These are phyloP conservation scores for Epinotia bilunana DNA, from an alignment of 2,888 invertebrate genomes.

Conservation along the genomic window DNA sequence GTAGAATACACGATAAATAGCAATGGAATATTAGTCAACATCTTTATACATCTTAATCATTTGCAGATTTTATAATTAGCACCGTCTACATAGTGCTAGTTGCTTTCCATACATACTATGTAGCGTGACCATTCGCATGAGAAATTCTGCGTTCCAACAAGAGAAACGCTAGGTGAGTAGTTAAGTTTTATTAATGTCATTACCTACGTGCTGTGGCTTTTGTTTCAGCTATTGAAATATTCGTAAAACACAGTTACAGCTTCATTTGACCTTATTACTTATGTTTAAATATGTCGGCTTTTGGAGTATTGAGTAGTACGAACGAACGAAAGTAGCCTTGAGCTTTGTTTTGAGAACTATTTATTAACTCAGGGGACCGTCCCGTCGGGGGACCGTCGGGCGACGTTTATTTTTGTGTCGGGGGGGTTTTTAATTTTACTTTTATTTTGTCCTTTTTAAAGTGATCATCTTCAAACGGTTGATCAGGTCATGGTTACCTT, in stretches of 20 bases:
- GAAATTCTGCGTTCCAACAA: conserved; percentile 61
- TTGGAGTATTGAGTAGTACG: conserved; percentile 9
- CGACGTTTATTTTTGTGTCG: too few species aligned
- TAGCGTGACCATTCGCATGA: conserved; percentile 66
- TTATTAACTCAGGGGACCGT: too few species aligned
- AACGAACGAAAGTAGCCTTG: conserved; percentile 27
- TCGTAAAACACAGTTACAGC: conserved; percentile 25
- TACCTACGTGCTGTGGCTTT: conserved; percentile 29
- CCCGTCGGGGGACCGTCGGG: too few species aligned
- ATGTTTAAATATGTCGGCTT: conserved; percentile 20
- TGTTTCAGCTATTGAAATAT: conserved; percentile 32
- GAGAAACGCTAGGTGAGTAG: conserved; percentile 60
- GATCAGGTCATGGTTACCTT: too few species aligned
- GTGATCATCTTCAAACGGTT: too few species aligned
- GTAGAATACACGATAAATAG: neutral
- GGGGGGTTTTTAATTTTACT: too few species aligned
- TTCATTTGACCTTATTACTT: conserved; percentile 22
- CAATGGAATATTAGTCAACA: neutral
- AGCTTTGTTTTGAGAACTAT: conserved; percentile 12
- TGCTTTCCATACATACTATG: conserved; percentile 56
- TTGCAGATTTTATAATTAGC: conserved; percentile 14
- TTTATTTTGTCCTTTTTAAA: too few species aligned
- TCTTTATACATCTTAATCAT: too few species aligned
- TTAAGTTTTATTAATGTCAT: conserved; percentile 44
- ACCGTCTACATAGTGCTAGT: conserved; percentile 40